These are phyloP conservation scores for Clarias fuscus DNA, from an alignment of 2,797 vertebrate species.

Conservation along the genomic window DNA sequence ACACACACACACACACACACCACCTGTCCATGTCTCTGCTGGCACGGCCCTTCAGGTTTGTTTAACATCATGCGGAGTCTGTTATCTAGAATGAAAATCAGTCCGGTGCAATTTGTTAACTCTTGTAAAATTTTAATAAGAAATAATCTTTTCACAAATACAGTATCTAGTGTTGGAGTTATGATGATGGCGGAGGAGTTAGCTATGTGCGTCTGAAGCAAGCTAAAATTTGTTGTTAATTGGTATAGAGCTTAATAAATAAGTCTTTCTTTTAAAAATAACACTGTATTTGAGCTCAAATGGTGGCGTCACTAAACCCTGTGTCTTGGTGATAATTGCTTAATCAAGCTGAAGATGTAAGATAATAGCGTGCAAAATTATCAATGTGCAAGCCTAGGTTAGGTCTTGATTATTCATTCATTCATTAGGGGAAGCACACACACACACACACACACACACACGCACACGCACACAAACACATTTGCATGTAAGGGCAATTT, in stretches of 20 bases:
- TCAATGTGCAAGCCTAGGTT: too few species aligned
- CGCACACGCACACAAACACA: background rate
- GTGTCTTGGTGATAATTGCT: too few species aligned
- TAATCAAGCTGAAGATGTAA: too few species aligned
- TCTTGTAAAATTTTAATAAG: background rate
- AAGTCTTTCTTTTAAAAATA: too few species aligned
- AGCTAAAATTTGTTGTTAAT: background rate
- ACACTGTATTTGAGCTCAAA: too few species aligned
- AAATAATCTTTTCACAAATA: background rate
- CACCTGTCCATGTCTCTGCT: slow-evolving; percentile 30
- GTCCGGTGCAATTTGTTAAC: background rate
- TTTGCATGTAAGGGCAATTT: background rate
- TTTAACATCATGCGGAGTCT: slow-evolving; percentile 62
- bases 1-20: slow-evolving; percentile 34
- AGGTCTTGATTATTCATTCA: too few species aligned
- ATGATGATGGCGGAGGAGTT: background rate
- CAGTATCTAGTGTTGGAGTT: background rate
- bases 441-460: too few species aligned
- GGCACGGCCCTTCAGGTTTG: slow-evolving; percentile 46
- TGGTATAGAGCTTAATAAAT: too few species aligned
- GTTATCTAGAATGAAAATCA: slow-evolving; percentile 52
- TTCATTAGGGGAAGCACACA: too few species aligned
- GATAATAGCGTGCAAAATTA: too few species aligned
- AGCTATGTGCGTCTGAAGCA: background rate
- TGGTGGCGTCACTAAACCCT: too few species aligned